A percentile compares a stretch with the other conserved stretches of the same genome.
These are phyloP conservation scores for Argyrosomus japonicus DNA, from an alignment of 2,113 vertebrate species.

Conservation along the genomic window DNA sequence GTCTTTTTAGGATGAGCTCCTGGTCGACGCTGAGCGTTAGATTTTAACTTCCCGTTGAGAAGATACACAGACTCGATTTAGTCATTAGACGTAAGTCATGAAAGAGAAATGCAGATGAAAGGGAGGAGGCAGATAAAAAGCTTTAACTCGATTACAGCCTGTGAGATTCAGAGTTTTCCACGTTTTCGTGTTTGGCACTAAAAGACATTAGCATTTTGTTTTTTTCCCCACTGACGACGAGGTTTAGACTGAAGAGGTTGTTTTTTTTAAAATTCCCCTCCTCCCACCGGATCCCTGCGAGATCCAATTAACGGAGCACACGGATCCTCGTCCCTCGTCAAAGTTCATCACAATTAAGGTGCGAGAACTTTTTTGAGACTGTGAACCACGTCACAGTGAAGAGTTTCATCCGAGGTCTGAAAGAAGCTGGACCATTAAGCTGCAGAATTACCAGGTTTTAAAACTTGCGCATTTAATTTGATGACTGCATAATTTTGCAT, in stretches of 20 bases:
- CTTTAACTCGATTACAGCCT: neutral
- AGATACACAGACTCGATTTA: neutral
- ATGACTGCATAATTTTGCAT: conserved; percentile 67
- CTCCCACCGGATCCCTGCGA: neutral
- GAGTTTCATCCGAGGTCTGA: conserved; percentile 50
- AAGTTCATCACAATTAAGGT: conserved; percentile 31
- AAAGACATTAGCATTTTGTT: neutral
- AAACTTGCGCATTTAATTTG: conserved; percentile 64
- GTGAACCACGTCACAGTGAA: conserved; percentile 38
- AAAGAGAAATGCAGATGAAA: conserved; percentile 2
- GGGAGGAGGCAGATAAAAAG: neutral
- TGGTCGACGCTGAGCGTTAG: neutral
- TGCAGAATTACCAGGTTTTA: conserved; percentile 49
- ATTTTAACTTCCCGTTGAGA: neutral
- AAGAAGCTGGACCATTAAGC: conserved; percentile 56
- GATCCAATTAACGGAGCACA: conserved; percentile 17
- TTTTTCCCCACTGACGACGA: neutral
- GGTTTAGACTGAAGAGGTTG: neutral
- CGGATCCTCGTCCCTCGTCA: conserved; percentile 4
- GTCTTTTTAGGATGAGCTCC: neutral
- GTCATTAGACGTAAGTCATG: neutral
- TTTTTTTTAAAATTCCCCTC: neutral
- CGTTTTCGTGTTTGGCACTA: neutral
- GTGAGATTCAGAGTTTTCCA: neutral
- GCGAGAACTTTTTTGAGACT: conserved; percentile 49